A percentile compares a stretch with the other conserved stretches of the same genome.
Conservation (phyloP, 2,797 vertebrate species). For the Euthynnus affinis region DNA sequence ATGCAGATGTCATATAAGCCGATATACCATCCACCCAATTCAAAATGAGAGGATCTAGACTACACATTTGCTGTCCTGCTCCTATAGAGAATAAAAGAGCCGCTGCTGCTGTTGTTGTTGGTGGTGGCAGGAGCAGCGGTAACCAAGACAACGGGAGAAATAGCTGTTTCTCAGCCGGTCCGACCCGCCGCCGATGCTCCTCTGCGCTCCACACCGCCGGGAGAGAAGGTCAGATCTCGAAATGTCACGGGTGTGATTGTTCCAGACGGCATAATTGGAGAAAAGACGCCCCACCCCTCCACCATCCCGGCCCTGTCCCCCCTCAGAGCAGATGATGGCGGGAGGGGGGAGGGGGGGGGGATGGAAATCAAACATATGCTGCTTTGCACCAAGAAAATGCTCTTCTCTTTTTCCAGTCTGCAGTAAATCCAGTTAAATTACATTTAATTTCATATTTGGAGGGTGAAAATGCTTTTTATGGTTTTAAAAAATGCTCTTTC, state of each 20-base stretch:
- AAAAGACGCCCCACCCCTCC: conserved; percentile 66
- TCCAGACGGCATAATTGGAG: conserved; percentile 88
- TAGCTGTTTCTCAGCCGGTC: conserved; percentile 57
- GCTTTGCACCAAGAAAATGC: conserved; percentile 48
- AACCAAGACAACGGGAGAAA: conserved; percentile 55
- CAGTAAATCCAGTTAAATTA: conserved; percentile 19
- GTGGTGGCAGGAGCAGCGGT: conserved; percentile 23
- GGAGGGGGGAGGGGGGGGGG: conserved; percentile 3
- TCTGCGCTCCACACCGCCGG: conserved; percentile 66
- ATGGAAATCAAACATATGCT: conserved; percentile 63
- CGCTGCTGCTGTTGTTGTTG: conserved; percentile 15
- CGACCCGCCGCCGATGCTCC: conserved; percentile 47
- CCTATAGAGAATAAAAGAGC: conserved; percentile 16
- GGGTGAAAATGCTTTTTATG: neutral
- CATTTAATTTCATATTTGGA: neutral
- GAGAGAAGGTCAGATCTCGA: conserved; percentile 88
- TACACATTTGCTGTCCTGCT: neutral
- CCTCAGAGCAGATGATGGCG: conserved; percentile 52
- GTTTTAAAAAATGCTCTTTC: neutral
- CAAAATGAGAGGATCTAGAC: neutral
- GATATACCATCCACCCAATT: neutral
- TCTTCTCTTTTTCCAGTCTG: conserved; percentile 21
- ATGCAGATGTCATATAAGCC: neutral
- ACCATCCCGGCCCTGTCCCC: conserved; percentile 23
- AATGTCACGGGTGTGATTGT: conserved; percentile 88